These are phyloP conservation scores for Brachionichthys hirsutus DNA, from an alignment of 2,113 vertebrate species.

Conservation along the genomic window DNA sequence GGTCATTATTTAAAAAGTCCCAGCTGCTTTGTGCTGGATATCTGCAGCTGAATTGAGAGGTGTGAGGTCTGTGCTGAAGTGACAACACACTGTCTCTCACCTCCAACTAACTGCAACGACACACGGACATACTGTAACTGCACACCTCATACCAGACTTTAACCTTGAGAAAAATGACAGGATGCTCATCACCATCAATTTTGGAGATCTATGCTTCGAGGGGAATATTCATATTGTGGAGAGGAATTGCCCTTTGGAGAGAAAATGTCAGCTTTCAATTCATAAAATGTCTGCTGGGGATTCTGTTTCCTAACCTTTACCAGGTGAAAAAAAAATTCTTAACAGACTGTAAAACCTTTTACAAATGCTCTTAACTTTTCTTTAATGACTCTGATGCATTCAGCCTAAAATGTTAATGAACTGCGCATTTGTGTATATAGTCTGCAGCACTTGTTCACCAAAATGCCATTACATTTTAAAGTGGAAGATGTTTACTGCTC, in stretches of 20 bases:
- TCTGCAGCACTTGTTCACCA: not conserved
- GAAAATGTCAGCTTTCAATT: slow-evolving; percentile 46
- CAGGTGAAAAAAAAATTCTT: not conserved
- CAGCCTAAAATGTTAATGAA: not conserved
- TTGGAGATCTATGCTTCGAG: not conserved
- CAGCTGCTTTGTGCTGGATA: not conserved
- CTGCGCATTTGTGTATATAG: not conserved
- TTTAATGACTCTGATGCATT: not conserved
- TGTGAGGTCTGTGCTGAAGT: not conserved
- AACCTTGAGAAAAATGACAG: not conserved
- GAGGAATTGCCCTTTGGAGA: slow-evolving; percentile 34
- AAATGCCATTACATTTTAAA: not conserved
- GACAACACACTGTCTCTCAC: not conserved
- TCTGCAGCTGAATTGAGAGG: not conserved
- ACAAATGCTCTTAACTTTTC: not conserved
- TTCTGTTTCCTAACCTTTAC: slow-evolving; percentile 21
- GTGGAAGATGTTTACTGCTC: not conserved
- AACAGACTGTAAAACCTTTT: not conserved
- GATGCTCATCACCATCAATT: not conserved
- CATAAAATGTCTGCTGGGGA: slow-evolving; percentile 7
- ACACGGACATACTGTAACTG: not conserved
- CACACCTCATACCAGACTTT: not conserved
- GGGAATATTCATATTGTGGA: not conserved
- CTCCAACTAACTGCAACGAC: not conserved
- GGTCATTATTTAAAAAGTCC: not conserved